Percentiles rank a stretch among this genome's conserved stretches.
These are phyloP conservation scores for Kryptolebias marmoratus DNA, from an alignment of 2,113 vertebrate species.

Conservation along the genomic window DNA sequence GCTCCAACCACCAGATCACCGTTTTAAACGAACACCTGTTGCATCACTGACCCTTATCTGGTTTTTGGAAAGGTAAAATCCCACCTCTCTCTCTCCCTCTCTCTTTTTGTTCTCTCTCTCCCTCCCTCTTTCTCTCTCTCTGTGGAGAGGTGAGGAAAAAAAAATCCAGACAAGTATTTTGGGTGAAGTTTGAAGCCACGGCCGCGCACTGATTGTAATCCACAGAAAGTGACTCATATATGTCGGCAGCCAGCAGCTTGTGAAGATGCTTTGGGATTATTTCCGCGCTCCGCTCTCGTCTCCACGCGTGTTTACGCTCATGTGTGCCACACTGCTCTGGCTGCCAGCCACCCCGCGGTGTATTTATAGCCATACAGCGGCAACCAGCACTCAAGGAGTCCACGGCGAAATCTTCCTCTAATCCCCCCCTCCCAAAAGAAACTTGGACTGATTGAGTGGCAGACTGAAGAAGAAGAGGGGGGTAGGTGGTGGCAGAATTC, in stretches of 20 bases:
- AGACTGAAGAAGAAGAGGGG: background rate
- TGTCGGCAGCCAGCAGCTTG: slow-evolving; percentile 38
- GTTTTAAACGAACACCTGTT: slow-evolving; percentile 58
- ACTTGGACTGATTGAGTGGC: slow-evolving; percentile 48
- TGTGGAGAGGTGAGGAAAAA: background rate
- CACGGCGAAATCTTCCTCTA: slow-evolving; percentile 42
- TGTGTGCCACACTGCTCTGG: slow-evolving; percentile 63
- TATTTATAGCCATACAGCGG: slow-evolving; percentile 70
- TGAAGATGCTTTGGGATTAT: slow-evolving; percentile 49
- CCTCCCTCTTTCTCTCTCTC: background rate
- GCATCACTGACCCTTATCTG: slow-evolving; percentile 10
- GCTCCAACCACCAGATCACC: background rate
- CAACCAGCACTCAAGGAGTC: slow-evolving; percentile 66
- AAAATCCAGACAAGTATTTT: background rate
- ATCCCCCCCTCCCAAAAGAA: slow-evolving; percentile 8
- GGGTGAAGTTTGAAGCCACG: slow-evolving; percentile 31
- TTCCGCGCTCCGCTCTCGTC: slow-evolving; percentile 54
- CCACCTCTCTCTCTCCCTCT: background rate
- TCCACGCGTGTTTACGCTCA: slow-evolving; percentile 64
- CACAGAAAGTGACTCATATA: slow-evolving; percentile 61
- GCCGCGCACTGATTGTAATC: slow-evolving; percentile 10
- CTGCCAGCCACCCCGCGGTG: slow-evolving; percentile 56
- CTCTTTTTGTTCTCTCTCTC: background rate
- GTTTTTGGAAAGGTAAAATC: too few relatives aligned
- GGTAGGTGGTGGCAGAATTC: slow-evolving; percentile 14